A percentile compares a stretch with the other conserved stretches of the same genome.
Evolutionary conservation across 2,888 invertebrate species (phyloP).

Genomic region (Diaprepes abbreviatus): DNA sequence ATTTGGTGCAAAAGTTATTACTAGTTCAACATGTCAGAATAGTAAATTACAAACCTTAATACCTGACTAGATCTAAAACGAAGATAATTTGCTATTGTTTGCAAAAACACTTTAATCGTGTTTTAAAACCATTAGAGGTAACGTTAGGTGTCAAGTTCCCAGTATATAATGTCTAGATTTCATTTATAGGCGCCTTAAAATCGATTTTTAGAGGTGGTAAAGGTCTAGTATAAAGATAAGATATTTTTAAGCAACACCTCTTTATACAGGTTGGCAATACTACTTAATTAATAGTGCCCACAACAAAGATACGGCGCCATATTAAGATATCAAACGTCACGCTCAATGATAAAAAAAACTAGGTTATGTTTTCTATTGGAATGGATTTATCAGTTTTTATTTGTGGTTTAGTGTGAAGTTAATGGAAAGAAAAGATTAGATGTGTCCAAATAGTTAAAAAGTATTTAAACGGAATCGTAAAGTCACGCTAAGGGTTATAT

Average conservation of each 20-base stretch:
- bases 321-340: constrained; percentile 57
- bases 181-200: constrained; percentile 31
- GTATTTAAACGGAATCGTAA: constrained; percentile 51
- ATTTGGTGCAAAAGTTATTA: too few relatives aligned
- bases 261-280: constrained; percentile 35
- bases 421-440: constrained; percentile 56
- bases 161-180: constrained; percentile 27
- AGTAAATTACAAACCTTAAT: background rate
- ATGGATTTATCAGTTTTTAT: constrained; percentile 21
- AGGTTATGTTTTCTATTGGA: constrained; percentile 26
- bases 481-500: constrained; percentile 36
- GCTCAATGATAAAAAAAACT: constrained; percentile 33
- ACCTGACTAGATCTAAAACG: background rate
- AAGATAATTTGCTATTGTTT: background rate
- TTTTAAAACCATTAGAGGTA: constrained; percentile 28
- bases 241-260: constrained; percentile 26
- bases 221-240: constrained; percentile 38
- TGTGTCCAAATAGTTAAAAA: constrained; percentile 54
- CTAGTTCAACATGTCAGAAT: too few relatives aligned
- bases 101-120: constrained; percentile 28
- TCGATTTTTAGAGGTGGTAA: constrained; percentile 34
- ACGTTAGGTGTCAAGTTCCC: constrained; percentile 29
- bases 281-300: constrained; percentile 56
- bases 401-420: constrained; percentile 50
- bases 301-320: constrained; percentile 55